Evolutionary conservation across 2,797 vertebrate species (phyloP).

Genomic region (Carapus acus): DNA sequence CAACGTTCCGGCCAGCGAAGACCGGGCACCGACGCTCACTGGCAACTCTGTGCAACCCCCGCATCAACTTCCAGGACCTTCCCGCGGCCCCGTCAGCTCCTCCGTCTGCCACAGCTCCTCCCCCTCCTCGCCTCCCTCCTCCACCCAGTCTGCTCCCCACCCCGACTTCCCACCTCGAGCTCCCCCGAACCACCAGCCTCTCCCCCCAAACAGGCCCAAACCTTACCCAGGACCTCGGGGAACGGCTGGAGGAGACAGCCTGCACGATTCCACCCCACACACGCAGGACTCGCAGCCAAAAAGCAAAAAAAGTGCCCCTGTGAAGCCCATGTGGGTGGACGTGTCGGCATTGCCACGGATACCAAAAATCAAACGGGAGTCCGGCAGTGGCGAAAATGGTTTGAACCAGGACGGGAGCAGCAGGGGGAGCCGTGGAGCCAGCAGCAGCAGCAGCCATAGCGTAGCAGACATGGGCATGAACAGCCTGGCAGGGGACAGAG

Average conservation of each 20-base stretch:
- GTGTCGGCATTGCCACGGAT: conserved; percentile 88
- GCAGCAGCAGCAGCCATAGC: conserved; percentile 36
- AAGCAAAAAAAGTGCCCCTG: conserved; percentile 57
- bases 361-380: conserved; percentile 88
- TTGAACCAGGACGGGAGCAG: conserved; percentile 31
- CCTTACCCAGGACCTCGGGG: conserved; percentile 9
- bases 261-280: conserved; percentile 5
- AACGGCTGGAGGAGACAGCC: conserved; percentile 25
- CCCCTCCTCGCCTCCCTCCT: conserved; percentile 18
- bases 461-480: conserved; percentile 76
- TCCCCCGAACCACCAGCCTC: conserved; percentile 42
- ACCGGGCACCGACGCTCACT: conserved; percentile 47
- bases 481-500: conserved; percentile 80
- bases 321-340: conserved; percentile 77
- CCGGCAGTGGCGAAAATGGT: conserved; percentile 21
- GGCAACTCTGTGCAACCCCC: conserved; percentile 43
- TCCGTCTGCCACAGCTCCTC: conserved; percentile 42
- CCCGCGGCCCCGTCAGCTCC: conserved; percentile 32
- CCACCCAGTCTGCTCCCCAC: conserved; percentile 19
- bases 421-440: conserved; percentile 49
- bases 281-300: conserved; percentile 40
- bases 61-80: conserved; percentile 48
- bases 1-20: conserved; percentile 35
- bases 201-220: conserved; percentile 34
- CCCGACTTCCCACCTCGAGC: conserved; percentile 26